Evolutionary conservation across 53 echinoderm and acorn worm species (phyloP).

Genomic region (Luidia sarsii): DNA sequence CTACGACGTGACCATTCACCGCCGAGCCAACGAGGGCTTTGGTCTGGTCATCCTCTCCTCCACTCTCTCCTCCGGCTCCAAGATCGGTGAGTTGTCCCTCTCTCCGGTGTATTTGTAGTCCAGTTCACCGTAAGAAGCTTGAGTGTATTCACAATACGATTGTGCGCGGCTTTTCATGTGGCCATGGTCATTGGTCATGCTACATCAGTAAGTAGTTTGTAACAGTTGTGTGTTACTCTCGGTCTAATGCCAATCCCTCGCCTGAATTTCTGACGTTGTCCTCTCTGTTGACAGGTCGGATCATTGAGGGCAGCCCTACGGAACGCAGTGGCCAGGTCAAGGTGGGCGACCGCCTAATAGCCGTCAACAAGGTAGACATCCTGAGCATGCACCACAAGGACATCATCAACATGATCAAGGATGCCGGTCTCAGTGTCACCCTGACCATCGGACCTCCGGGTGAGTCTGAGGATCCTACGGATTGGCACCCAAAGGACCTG

Average conservation of each 20-base stretch:
- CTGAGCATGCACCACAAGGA: slow-evolving; percentile 89
- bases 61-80: slow-evolving; percentile 85
- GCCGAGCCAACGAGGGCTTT: slow-evolving; percentile 89
- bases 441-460: slow-evolving; percentile 93
- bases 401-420: slow-evolving; percentile 97
- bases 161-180: too few relatives aligned
- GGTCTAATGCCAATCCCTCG: too few relatives aligned
- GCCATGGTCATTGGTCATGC: too few relatives aligned
- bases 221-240: too few relatives aligned
- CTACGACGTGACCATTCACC: slow-evolving; percentile 75
- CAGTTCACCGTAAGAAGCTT: too few relatives aligned
- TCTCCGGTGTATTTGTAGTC: too few relatives aligned
- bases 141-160: too few relatives aligned
- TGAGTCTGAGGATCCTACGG: too few relatives aligned
- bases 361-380: slow-evolving; percentile 89
- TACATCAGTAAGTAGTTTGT: not conserved
- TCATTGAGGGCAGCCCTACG: slow-evolving; percentile 94
- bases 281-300: slow-evolving; percentile 70
- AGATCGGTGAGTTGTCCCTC: slow-evolving; percentile 92
- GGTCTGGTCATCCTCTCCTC: slow-evolving; percentile 95
- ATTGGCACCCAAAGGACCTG: too few relatives aligned
- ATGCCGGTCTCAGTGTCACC: slow-evolving; percentile 83
- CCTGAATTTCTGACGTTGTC: too few relatives aligned
- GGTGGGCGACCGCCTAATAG: slow-evolving; percentile 89
- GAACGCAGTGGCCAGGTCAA: slow-evolving; percentile 81